Conservation (phyloP, 2,113 vertebrate species). For the Anolis carolinensis region DNA sequence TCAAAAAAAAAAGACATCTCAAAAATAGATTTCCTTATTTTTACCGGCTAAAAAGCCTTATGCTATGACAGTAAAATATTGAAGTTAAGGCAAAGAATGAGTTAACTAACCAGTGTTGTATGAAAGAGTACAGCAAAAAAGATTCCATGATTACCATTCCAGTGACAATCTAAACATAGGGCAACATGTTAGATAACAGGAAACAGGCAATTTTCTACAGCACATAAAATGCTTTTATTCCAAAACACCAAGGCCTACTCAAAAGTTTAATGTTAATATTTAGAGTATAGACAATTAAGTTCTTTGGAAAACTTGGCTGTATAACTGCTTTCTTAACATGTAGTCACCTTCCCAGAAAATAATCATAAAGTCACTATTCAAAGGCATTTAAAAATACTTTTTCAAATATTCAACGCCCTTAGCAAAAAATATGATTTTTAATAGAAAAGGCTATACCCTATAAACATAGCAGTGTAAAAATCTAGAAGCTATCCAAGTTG, state of each 20-base stretch:
- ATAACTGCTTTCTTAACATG: background rate
- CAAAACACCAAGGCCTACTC: background rate
- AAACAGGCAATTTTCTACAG: background rate
- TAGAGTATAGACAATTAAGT: background rate
- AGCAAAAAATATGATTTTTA: background rate
- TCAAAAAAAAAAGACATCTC: background rate
- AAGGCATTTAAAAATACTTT: background rate
- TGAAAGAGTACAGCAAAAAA: background rate
- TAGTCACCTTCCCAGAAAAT: background rate
- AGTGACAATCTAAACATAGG: background rate
- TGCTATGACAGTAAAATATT: slow-evolving; percentile 42
- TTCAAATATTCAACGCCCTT: background rate
- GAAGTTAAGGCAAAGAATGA: slow-evolving; percentile 37
- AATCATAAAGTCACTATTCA: background rate
- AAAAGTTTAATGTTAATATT: background rate
- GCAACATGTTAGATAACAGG: background rate
- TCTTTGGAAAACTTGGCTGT: too few species aligned
- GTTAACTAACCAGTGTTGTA: background rate
- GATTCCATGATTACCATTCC: background rate
- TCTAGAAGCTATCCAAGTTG: slow-evolving; percentile 1
- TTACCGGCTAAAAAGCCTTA: slow-evolving; percentile 31
- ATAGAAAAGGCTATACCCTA: background rate
- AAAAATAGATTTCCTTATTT: background rate
- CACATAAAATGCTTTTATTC: background rate
- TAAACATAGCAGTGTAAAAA: background rate